Conservation (phyloP, 2,888 invertebrate species). For the Chelonus formosanus region DNA sequence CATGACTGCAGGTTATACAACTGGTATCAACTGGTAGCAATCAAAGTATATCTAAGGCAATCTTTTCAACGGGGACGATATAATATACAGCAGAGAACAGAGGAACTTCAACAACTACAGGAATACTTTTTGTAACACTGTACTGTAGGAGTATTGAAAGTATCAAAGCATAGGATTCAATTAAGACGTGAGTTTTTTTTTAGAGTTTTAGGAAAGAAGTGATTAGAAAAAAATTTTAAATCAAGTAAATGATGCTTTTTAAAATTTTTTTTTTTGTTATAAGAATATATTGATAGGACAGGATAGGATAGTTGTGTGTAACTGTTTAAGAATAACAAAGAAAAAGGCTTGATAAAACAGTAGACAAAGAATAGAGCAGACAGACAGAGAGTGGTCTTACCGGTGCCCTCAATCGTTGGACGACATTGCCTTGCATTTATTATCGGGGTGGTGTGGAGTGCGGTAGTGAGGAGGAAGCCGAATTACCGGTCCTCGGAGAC, state of each 20-base stretch:
- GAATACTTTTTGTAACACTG: too few relatives aligned
- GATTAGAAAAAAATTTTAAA: neutral
- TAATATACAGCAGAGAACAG: slow-evolving; percentile 20
- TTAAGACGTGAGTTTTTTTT: neutral
- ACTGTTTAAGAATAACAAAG: too few relatives aligned
- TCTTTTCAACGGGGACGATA: slow-evolving; percentile 23
- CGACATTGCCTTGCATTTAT: slow-evolving; percentile 59
- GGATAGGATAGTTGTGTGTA: too few relatives aligned
- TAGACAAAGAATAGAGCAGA: slow-evolving; percentile 44
- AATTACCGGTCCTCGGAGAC: slow-evolving; percentile 65
- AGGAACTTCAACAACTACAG: neutral
- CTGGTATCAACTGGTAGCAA: slow-evolving; percentile 43
- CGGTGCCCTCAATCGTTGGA: slow-evolving; percentile 55
- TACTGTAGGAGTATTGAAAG: too few relatives aligned
- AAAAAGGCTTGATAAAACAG: slow-evolving; percentile 33
- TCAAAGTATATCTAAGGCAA: slow-evolving; percentile 39
- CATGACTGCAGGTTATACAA: slow-evolving; percentile 43
- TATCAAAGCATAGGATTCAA: too few relatives aligned
- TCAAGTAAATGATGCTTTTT: neutral
- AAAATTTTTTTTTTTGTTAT: neutral
- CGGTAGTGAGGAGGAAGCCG: slow-evolving; percentile 64
- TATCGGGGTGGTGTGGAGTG: slow-evolving; percentile 64
- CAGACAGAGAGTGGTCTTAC: slow-evolving; percentile 55
- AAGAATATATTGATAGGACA: too few relatives aligned
- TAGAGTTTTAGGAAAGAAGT: neutral